Percentiles rank a stretch among this genome's conserved stretches.
Evolutionary conservation across 2,888 invertebrate genomes (phyloP).

Genomic region (Drosophila multiciliata): DNA sequence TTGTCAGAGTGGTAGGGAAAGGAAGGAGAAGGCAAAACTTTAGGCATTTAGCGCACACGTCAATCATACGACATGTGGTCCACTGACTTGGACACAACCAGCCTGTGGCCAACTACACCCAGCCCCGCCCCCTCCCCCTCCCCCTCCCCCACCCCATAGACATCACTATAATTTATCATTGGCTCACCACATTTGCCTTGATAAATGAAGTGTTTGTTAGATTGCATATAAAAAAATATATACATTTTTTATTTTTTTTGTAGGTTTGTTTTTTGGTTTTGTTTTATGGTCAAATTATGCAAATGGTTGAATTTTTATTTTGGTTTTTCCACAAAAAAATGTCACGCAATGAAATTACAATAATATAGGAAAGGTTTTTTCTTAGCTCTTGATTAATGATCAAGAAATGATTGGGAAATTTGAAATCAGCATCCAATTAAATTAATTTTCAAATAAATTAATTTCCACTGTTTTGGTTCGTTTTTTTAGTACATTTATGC

Average conservation of each 20-base stretch:
- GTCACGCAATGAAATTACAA: constrained; percentile 27
- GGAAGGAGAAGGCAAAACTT: constrained; percentile 29
- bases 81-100: constrained; percentile 22
- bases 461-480: constrained; percentile 11
- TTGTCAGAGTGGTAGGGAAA: neutral
- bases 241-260: constrained; percentile 16
- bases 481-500: neutral
- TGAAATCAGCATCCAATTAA: constrained; percentile 44
- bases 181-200: constrained; percentile 47
- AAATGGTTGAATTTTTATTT: constrained; percentile 47
- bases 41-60: constrained; percentile 70
- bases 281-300: constrained; percentile 76
- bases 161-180: constrained; percentile 61
- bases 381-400: constrained; percentile 62
- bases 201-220: constrained; percentile 66
- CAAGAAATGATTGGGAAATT: constrained; percentile 22
- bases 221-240: neutral
- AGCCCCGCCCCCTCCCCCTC: neutral
- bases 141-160: neutral
- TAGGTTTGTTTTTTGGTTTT: constrained; percentile 48
- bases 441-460: constrained; percentile 36
- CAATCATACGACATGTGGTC: constrained; percentile 80
- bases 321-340: constrained; percentile 29
- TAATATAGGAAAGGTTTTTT: constrained; percentile 14
- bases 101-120: neutral